Percentiles rank a stretch among this genome's conserved stretches.
Conservation (phyloP, 2,113 vertebrate species). For the Chionis minor region DNA sequence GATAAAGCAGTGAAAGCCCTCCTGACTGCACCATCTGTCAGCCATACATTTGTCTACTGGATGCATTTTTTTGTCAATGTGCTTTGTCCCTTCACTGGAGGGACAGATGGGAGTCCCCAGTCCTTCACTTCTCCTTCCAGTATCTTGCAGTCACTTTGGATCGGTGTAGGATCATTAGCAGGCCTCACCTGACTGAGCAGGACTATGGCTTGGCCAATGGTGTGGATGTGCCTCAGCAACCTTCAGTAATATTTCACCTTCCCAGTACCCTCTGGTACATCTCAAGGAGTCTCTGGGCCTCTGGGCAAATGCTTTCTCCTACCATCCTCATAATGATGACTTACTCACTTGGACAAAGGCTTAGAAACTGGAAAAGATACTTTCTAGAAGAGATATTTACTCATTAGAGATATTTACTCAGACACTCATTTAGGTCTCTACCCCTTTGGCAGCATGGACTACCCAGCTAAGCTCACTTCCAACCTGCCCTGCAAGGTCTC, state of each 20-base stretch:
- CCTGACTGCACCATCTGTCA: slow-evolving; percentile 33
- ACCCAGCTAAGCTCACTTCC: background rate
- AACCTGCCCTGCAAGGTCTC: background rate
- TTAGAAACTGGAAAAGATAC: background rate
- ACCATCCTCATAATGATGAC: background rate
- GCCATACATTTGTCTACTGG: background rate
- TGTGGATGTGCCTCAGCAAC: background rate
- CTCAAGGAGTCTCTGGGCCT: background rate
- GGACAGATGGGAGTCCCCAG: slow-evolving; percentile 18
- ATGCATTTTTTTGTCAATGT: background rate
- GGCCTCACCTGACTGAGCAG: background rate
- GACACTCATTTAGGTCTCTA: background rate
- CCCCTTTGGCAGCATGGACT: background rate
- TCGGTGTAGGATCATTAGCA: background rate
- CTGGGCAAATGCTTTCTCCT: background rate
- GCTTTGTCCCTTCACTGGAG: background rate
- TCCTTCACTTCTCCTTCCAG: background rate
- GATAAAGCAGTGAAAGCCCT: background rate
- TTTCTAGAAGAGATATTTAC: background rate
- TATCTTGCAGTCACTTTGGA: background rate
- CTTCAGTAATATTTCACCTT: background rate
- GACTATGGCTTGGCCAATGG: background rate
- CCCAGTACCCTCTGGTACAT: background rate
- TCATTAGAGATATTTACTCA: background rate
- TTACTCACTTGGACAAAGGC: background rate